These are phyloP conservation scores for Patiria miniata DNA, from an alignment of 35 echinoderm and acorn worm species.

Conservation along the genomic window DNA sequence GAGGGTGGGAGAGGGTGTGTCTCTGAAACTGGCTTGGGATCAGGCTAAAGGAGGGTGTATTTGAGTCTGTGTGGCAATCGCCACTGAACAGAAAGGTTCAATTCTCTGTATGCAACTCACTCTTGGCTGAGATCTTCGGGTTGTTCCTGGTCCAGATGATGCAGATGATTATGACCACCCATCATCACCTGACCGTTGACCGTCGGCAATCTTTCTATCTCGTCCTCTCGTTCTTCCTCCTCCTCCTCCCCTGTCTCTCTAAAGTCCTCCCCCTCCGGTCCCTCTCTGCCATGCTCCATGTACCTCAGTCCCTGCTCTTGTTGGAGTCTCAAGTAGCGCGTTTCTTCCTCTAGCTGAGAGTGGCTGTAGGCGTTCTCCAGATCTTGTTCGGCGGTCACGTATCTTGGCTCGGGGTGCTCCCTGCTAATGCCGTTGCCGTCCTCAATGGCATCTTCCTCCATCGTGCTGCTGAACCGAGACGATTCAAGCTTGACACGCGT, in stretches of 20 bases:
- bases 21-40: no score
- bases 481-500: slow-evolving; percentile 11
- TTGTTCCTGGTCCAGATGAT: slow-evolving; percentile 12
- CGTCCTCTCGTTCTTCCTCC: neutral
- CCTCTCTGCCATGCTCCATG: neutral
- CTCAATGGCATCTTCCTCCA: neutral
- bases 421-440: neutral
- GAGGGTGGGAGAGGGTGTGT: no score
- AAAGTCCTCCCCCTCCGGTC: neutral
- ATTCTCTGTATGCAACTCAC: neutral
- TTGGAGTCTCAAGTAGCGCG: slow-evolving; percentile 4
- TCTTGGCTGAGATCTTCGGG: slow-evolving; percentile 16
- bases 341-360: neutral
- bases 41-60: no score
- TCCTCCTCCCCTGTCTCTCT: neutral
- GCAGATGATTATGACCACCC: neutral
- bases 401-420: neutral
- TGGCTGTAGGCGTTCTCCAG: neutral
- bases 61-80: no score
- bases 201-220: slow-evolving; percentile 6
- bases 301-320: slow-evolving; percentile 4
- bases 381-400: slow-evolving; percentile 11
- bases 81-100: no score
- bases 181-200: slow-evolving; percentile 4
- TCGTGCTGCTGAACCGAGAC: neutral